A percentile compares a stretch with the other conserved stretches of the same genome.
Conservation (phyloP, 2,888 invertebrate species). For the Ceramica pisi region DNA sequence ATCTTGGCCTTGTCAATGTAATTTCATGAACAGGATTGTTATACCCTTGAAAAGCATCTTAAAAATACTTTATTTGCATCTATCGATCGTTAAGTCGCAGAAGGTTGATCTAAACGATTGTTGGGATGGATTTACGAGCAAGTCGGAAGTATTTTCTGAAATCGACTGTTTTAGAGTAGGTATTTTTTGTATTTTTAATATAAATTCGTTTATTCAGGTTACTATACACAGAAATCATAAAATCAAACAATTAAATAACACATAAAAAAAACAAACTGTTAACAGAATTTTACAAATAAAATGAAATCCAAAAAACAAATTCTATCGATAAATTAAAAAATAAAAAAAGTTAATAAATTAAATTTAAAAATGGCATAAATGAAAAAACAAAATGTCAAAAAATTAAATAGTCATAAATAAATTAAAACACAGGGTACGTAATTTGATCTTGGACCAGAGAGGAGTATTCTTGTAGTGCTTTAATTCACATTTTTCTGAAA, state of each 20-base stretch:
- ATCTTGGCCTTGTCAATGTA: not conserved
- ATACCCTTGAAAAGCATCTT: slow-evolving; percentile 14
- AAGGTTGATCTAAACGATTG: slow-evolving; percentile 42
- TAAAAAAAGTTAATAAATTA: no score
- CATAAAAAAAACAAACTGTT: no score
- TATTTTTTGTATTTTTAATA: slow-evolving; percentile 33
- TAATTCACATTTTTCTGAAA: not conserved
- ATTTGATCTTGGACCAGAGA: not conserved
- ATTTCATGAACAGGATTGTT: not conserved
- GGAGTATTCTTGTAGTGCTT: no score
- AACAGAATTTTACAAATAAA: no score
- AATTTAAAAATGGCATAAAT: no score
- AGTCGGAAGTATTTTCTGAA: slow-evolving; percentile 14
- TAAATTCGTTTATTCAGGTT: no score
- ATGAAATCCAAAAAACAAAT: no score
- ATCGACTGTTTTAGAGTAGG: slow-evolving; percentile 11
- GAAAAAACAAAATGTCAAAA: no score
- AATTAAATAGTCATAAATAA: no score
- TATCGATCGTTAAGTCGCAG: slow-evolving; percentile 46
- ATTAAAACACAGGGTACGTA: not conserved
- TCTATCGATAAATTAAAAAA: no score
- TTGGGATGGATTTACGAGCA: slow-evolving; percentile 40
- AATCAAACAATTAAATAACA: no score
- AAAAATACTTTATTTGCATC: slow-evolving; percentile 28
- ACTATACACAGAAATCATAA: no score